Evolutionary conservation across 2,113 vertebrate genomes (phyloP).

Genomic region (Istiophorus platypterus): DNA sequence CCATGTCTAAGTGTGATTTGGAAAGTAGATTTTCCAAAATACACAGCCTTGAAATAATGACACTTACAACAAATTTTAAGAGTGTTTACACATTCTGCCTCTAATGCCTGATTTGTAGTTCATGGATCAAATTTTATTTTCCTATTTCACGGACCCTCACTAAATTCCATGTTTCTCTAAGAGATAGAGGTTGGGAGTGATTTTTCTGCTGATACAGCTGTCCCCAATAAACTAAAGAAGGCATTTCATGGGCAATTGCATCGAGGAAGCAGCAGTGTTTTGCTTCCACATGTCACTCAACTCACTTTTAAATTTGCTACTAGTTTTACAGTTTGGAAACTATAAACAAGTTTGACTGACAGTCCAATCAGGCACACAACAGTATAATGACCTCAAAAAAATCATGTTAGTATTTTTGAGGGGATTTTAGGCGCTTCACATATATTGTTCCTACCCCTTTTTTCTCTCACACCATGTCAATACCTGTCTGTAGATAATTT

Average conservation of each 20-base stretch:
- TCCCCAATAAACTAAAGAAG: conserved; percentile 70
- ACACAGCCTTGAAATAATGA: background rate
- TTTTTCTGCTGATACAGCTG: conserved; percentile 67
- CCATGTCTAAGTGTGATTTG: conserved; percentile 3
- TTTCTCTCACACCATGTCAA: conserved; percentile 52
- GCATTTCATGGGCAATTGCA: conserved; percentile 73
- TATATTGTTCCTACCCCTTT: background rate
- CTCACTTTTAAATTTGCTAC: conserved; percentile 40
- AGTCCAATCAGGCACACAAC: conserved; percentile 45
- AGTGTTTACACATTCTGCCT: background rate
- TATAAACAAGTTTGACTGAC: conserved; percentile 66
- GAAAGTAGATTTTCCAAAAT: conserved; percentile 5
- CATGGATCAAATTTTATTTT: background rate
- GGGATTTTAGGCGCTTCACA: conserved; percentile 15
- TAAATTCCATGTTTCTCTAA: conserved; percentile 43
- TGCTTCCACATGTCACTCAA: conserved; percentile 60
- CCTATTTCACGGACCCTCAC: conserved; percentile 28
- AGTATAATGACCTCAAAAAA: conserved; percentile 15
- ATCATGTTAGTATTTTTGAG: conserved; percentile 8
- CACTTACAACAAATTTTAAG: background rate
- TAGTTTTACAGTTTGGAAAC: conserved; percentile 59
- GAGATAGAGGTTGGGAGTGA: conserved; percentile 71
- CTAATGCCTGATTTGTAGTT: background rate
- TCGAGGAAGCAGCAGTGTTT: conserved; percentile 60
- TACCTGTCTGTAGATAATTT: conserved; percentile 73